Evolutionary conservation across 2,113 vertebrate species (phyloP).

Genomic region (Danio rerio): DNA sequence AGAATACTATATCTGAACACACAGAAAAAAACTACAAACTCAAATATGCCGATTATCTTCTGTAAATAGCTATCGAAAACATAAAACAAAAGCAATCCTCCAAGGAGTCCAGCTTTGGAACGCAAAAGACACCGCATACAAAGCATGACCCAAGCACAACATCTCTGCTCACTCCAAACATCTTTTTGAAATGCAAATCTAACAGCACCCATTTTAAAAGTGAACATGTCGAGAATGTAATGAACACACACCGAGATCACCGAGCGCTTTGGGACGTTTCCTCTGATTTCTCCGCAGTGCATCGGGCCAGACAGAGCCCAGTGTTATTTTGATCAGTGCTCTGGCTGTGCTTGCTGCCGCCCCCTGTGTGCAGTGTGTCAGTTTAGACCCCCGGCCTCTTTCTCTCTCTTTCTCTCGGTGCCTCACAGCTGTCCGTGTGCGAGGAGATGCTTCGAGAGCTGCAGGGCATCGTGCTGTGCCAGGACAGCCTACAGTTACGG

Average conservation of each 20-base stretch:
- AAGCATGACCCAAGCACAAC: background rate
- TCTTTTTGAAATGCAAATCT: background rate
- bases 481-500: slow-evolving; percentile 87
- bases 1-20: no score
- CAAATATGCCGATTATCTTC: background rate
- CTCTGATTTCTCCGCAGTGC: slow-evolving; percentile 11
- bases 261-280: background rate
- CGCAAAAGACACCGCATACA: slow-evolving; percentile 5
- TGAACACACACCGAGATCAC: background rate
- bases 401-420: slow-evolving; percentile 59
- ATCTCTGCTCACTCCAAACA: background rate
- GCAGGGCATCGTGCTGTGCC: slow-evolving; percentile 92
- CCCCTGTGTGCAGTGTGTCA: slow-evolving; percentile 67
- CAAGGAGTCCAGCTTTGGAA: background rate
- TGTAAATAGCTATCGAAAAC: background rate
- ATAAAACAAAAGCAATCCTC: background rate
- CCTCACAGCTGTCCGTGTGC: slow-evolving; percentile 88
- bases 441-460: slow-evolving; percentile 96
- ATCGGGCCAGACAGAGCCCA: slow-evolving; percentile 29
- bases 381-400: slow-evolving; percentile 67
- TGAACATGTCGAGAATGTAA: background rate
- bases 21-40: background rate
- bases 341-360: slow-evolving; percentile 31
- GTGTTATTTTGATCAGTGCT: slow-evolving; percentile 37
- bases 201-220: slow-evolving; percentile 13